Evolutionary conservation across 2,888 invertebrate species (phyloP), one percentile per base, ranked within the genome.

Genomic region (Volucella bombylans): DNA sequence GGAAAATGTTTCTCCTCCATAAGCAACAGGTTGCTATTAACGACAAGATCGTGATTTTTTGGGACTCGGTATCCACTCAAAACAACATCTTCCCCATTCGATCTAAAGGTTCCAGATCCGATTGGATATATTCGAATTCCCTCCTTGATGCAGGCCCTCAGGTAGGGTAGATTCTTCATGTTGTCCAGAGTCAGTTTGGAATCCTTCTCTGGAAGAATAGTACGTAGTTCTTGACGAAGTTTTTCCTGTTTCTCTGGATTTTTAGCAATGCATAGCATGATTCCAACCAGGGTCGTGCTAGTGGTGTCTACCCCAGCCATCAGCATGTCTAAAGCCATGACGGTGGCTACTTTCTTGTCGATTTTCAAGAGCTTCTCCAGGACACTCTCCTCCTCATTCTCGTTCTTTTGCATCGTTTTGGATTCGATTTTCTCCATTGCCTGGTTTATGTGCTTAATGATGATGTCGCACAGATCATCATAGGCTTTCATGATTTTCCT

Each of bases 251-350:
- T 93, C 0, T 93, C 92, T 6, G 92, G 93, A 90, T 95, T 94
- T 64, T 90, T 92, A 0, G 96, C 94, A 31, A 96, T 89, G 61
- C 94, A 92, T 86, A 94, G 94, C 0, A 96, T 89, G 8, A 93
- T 92, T 50, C 92, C 92, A 2, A 93, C 92, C 2, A 94, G 90
- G 1, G 93, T 93, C 55, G 94, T 93, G 1, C 88, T 87, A 49
- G 82, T 86, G 89, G 95, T 95, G 89, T 96, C 96, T 23, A 96
- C 94, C 72, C 95, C 95, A 57, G 95, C 95, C 80, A 94, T 91
- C 8, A 96, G 87, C 94, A 95, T 94, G 89, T 96, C 96, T 88
- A 94, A 93, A 1, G 94, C 94, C 94, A 95, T 95, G 83, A 94
- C 92, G 8, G 93, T 89, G 0, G 95, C 95, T 8, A 94, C 93